phyloP scores from a whole-genome alignment of 2,113 vertebrate species.

The Cyanoliseus patagonus region DNA sequence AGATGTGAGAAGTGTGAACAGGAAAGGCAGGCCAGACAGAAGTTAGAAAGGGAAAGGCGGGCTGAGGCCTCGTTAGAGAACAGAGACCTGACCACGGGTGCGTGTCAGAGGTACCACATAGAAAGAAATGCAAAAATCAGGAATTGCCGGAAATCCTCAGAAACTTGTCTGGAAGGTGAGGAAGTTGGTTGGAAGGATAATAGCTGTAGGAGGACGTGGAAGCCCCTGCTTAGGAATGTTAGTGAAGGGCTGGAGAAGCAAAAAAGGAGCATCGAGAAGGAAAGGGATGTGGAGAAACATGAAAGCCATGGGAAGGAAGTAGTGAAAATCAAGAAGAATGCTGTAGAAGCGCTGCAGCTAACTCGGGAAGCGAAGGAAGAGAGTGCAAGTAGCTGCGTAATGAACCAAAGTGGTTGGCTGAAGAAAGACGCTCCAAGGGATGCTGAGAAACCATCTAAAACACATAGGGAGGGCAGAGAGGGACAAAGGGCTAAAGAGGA shows the following conservation, averaged over 20 bases:
- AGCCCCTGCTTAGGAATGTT: neutral
- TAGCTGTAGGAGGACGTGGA: conserved; percentile 27
- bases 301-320: conserved; percentile 38
- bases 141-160: conserved; percentile 58
- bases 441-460: conserved; percentile 16
- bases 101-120: neutral
- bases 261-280: conserved; percentile 44
- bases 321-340: conserved; percentile 57
- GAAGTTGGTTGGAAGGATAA: conserved; percentile 45
- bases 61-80: conserved; percentile 36
- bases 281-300: conserved; percentile 33
- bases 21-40: conserved; percentile 59
- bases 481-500: conserved; percentile 45
- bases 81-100: conserved; percentile 34
- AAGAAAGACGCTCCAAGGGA: conserved; percentile 43
- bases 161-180: conserved; percentile 16
- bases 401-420: conserved; percentile 53
- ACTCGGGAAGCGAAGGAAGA: conserved; percentile 52
- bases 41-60: conserved; percentile 43
- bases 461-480: conserved; percentile 39
- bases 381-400: neutral
- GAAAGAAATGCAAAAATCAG: conserved; percentile 63
- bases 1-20: conserved; percentile 73
- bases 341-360: conserved; percentile 20
- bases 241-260: conserved; percentile 55